Evolutionary conservation across 2,113 vertebrate genomes (phyloP).

Genomic region (Gymnorhina tibicen): DNA sequence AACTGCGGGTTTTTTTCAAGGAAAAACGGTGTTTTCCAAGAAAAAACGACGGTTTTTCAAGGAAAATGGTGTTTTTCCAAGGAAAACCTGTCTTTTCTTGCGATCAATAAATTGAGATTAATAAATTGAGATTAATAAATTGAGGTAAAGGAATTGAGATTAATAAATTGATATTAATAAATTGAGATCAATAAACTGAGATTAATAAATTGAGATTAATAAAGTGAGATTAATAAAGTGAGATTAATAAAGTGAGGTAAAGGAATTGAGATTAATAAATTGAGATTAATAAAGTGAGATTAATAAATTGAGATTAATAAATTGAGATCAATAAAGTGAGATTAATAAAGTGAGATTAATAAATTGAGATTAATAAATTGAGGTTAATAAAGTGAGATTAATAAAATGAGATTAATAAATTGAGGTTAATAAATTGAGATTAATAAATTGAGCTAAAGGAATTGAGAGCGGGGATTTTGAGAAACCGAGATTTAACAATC

Average conservation of each 20-base stretch:
- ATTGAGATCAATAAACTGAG: background rate
- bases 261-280: background rate
- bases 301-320: background rate
- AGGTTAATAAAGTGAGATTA: background rate
- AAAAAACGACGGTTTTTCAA: background rate
- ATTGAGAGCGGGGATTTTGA: too few relatives aligned
- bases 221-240: fast-evolving
- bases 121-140: fast-evolving
- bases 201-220: background rate
- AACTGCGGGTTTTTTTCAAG: background rate
- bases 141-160: fast-evolving
- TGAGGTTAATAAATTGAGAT: fast-evolving
- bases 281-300: background rate
- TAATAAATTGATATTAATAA: too few relatives aligned
- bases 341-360: background rate
- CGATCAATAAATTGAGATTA: background rate
- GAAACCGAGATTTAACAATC: too few relatives aligned
- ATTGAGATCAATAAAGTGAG: background rate
- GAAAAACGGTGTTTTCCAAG: background rate
- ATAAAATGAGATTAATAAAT: too few relatives aligned
- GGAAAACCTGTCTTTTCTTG: background rate
- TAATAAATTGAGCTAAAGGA: too few relatives aligned
- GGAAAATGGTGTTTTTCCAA: background rate
- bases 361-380: background rate
- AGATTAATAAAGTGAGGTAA: too few relatives aligned